These are phyloP conservation scores for Alligator mississippiensis DNA, from an alignment of 2,113 vertebrate genomes.

Conservation along the genomic window DNA sequence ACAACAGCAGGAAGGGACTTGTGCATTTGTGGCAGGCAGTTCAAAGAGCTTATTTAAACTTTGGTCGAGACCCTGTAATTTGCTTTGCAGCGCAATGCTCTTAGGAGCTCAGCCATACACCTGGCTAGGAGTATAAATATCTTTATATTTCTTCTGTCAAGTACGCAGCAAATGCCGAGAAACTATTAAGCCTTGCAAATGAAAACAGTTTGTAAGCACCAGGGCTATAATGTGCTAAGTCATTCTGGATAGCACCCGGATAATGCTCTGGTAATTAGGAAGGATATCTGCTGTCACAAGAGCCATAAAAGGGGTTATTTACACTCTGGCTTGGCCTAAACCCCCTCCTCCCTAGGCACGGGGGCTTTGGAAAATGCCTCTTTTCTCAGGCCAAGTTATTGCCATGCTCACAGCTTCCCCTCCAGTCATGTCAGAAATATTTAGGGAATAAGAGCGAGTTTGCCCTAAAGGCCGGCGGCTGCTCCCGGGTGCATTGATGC, in stretches of 20 bases:
- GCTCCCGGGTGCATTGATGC: neutral
- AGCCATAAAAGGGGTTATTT: slow-evolving; percentile 58
- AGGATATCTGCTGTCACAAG: neutral
- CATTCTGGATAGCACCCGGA: rapidly evolving
- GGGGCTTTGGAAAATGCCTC: neutral
- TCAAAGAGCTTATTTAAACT: neutral
- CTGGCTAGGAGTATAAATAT: neutral
- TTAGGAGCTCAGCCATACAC: neutral
- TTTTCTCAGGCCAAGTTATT: slow-evolving; percentile 41
- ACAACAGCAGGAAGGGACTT: neutral
- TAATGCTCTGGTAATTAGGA: neutral
- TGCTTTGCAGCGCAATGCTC: neutral
- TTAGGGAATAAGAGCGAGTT: neutral
- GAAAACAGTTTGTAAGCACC: neutral
- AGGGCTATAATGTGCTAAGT: neutral
- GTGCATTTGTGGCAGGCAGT: neutral
- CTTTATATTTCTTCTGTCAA: rapidly evolving
- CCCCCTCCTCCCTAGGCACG: slow-evolving; percentile 14
- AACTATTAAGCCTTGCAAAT: neutral
- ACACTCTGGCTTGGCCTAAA: slow-evolving; percentile 14
- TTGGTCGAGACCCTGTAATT: neutral
- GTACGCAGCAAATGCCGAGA: neutral
- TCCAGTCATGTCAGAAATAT: neutral
- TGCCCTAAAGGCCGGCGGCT: neutral
- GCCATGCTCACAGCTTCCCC: slow-evolving; percentile 42